phyloP scores from a whole-genome alignment of 2,113 vertebrate species.

The Tetrax tetrax region DNA sequence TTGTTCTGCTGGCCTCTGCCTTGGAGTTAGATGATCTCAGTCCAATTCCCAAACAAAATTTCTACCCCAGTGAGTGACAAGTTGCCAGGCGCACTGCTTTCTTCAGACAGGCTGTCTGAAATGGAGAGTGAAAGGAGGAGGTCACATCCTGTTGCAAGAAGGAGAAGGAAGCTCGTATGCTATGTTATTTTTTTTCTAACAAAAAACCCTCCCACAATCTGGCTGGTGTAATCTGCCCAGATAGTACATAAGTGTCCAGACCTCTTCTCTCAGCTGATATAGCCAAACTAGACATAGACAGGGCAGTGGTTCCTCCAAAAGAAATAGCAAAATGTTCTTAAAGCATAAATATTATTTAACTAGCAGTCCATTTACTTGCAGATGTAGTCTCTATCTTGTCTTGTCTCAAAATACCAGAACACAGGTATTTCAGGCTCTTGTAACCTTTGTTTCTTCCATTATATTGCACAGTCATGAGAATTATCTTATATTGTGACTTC shows the following conservation, averaged over 20 bases:
- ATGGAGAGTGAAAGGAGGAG: slow-evolving; percentile 6
- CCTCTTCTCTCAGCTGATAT: background rate
- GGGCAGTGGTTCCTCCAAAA: background rate
- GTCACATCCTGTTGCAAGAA: slow-evolving; percentile 25
- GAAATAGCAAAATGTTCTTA: background rate
- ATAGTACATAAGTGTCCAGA: background rate
- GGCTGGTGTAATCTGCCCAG: background rate
- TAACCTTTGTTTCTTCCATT: background rate
- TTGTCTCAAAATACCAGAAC: background rate
- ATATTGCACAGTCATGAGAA: background rate
- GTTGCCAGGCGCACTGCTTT: background rate
- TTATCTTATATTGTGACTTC: background rate
- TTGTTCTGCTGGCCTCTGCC: background rate
- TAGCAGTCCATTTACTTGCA: background rate
- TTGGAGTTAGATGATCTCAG: background rate
- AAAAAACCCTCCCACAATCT: background rate
- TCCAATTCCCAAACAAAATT: background rate
- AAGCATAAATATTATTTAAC: background rate
- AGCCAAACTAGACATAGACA: background rate
- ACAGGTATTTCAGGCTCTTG: background rate
- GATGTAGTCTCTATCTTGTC: background rate
- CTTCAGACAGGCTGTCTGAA: slow-evolving; percentile 9
- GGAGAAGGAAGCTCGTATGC: background rate
- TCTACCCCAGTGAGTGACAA: background rate
- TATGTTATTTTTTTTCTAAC: background rate